Evolutionary conservation across 2,797 vertebrate species (phyloP), one percentile per base, ranked within the genome.

Genomic region (Poeciliopsis paucimaculata): DNA sequence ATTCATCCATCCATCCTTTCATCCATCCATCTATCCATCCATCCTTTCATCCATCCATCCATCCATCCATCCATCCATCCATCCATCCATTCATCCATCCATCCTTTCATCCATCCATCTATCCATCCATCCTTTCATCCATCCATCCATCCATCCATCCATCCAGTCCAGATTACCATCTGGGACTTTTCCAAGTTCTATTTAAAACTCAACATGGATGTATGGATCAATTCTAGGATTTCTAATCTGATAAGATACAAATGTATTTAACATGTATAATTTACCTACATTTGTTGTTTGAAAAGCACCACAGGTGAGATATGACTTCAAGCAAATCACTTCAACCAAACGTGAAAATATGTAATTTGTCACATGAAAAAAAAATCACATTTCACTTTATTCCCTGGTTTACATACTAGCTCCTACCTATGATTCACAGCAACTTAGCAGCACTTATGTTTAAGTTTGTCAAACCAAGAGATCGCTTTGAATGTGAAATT

Each of bases 361-460:
- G 46, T 20, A 2, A 49, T 49, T 49, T 53, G 8, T 31, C 8
- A 2, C 1, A 62, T 62, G 31, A 36, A 39, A 64, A 11, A 66
- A 47, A 16, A 8, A 6, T 3, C 20, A 53, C 3, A 41, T 74
- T 64, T 75, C 2, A 76, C 72, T 66, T 51, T 76, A 46, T 76
- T 53, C 18, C 72, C 26, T 80, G 3, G 28, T 83, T 71, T 47
- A 60, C 36, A 28, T 28, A 51, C n/a, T 0, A 71, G 0, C 46
- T 28, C 39, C 36, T n/a, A 43, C 10, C 39, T 26, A 5, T 68
- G 60, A 5, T 71, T 78, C 26, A 36, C 18, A 62, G 20, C 73
- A 81, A 66, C 72, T 16, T 55, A 49, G 72, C 23, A n/a, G 53
- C 23, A 71, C 26, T 74, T 46, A 77, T 28, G 46, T 26, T 73